Conservation (phyloP, 2,113 vertebrate genomes). For the Dendropsophus ebraccatus region DNA sequence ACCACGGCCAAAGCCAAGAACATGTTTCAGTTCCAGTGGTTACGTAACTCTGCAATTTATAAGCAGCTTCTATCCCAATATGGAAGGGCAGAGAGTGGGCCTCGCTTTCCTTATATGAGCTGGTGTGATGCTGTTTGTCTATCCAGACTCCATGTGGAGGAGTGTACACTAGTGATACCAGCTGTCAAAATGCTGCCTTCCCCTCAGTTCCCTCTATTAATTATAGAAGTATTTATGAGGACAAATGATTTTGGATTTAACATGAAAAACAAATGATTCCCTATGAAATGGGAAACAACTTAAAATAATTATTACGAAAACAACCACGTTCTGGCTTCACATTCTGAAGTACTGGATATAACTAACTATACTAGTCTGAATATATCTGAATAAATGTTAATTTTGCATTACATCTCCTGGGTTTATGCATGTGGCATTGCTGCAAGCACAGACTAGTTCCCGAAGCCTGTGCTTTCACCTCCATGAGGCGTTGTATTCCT, state of each 20-base stretch:
- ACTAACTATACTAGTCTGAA: too few relatives aligned
- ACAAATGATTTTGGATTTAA: background rate
- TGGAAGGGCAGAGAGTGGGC: background rate
- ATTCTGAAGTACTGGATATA: background rate
- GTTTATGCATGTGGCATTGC: too few relatives aligned
- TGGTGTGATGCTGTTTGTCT: background rate
- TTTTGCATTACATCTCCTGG: too few relatives aligned
- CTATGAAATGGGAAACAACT: background rate
- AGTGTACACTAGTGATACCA: background rate
- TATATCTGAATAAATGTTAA: too few relatives aligned
- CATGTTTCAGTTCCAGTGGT: background rate
- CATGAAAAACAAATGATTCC: background rate
- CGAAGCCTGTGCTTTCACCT: too few relatives aligned
- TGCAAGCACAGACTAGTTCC: too few relatives aligned
- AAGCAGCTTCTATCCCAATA: background rate
- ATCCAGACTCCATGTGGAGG: constrained; percentile 2
- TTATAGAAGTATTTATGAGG: background rate
- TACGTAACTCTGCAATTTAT: background rate
- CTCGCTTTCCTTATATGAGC: background rate
- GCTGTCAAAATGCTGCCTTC: background rate
- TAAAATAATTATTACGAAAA: background rate
- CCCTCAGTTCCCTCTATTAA: background rate
- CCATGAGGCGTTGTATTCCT: too few relatives aligned
- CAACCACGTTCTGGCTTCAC: background rate
- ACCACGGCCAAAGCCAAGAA: background rate